phyloP scores from a whole-genome alignment of 2,113 vertebrate species.

The Helogale parvula region DNA sequence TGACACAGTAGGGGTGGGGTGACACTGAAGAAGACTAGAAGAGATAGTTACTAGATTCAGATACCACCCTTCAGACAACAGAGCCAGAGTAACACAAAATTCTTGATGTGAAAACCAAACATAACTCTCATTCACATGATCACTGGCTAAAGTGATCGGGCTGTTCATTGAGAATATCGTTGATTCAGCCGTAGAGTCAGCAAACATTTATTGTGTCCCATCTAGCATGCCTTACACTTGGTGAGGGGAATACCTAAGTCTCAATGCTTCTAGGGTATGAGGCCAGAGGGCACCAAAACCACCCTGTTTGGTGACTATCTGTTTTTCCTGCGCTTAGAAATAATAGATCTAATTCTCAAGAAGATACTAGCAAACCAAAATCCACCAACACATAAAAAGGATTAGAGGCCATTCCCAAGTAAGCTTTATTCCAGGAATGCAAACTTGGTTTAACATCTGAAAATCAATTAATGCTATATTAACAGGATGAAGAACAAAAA shows the following conservation, averaged over 20 bases:
- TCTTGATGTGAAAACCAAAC: conserved; percentile 2
- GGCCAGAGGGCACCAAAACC: not conserved
- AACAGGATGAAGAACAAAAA: conserved; percentile 36
- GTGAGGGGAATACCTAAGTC: not conserved
- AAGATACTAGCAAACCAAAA: conserved; percentile 23
- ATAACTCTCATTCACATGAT: not conserved
- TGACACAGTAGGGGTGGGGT: not conserved
- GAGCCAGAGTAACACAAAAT: not conserved
- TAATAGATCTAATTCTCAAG: not conserved
- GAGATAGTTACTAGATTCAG: not conserved
- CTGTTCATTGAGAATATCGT: conserved; percentile 21
- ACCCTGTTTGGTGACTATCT: not conserved
- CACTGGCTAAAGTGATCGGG: not conserved
- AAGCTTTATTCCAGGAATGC: conserved; percentile 9
- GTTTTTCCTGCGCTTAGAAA: conserved; percentile 31
- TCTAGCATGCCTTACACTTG: not conserved
- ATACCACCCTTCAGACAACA: not conserved
- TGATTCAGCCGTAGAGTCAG: not conserved
- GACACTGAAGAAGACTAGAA: not conserved
- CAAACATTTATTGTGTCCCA: not conserved
- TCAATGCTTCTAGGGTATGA: not conserved
- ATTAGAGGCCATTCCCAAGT: not conserved
- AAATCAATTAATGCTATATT: not conserved
- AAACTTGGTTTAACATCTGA: conserved; percentile 37
- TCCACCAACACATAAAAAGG: not conserved